These are phyloP conservation scores for Oryzias sinensis DNA, from an alignment of 2,797 vertebrate species.

Conservation along the genomic window DNA sequence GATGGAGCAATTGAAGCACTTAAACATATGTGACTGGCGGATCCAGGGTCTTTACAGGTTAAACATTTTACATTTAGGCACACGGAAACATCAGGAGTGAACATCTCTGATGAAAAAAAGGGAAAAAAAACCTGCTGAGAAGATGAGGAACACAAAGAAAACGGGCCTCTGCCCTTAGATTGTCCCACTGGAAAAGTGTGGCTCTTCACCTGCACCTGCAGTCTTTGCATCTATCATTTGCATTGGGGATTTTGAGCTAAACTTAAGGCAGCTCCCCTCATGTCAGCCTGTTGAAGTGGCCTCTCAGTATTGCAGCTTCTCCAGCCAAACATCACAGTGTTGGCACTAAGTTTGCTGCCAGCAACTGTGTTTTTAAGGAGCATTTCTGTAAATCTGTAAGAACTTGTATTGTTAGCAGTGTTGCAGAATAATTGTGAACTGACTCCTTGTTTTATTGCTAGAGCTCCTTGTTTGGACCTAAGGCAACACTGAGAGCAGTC, in stretches of 20 bases:
- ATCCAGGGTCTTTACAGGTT: constrained; percentile 22
- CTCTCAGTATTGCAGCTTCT: not conserved
- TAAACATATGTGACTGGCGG: no score
- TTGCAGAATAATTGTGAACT: constrained; percentile 7
- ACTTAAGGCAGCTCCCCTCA: no score
- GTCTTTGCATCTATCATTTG: not conserved
- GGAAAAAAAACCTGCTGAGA: no score
- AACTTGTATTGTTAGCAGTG: constrained; percentile 9
- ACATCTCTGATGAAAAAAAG: constrained; percentile 15
- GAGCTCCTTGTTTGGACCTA: constrained; percentile 20
- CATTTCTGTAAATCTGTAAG: not conserved
- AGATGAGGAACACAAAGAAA: no score
- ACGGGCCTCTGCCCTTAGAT: constrained; percentile 1
- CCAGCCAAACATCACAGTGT: not conserved
- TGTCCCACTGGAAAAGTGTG: not conserved
- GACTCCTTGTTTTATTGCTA: constrained; percentile 15
- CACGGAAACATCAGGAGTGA: constrained; percentile 21
- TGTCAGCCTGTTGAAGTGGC: no score
- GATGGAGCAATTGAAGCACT: no score
- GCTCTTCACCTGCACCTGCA: constrained; percentile 4
- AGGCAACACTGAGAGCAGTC: constrained; percentile 11
- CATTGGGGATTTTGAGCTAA: no score
- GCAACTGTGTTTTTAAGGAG: not conserved
- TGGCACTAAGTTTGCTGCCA: constrained; percentile 2
- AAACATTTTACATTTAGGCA: constrained; percentile 29